A percentile compares a stretch with the other conserved stretches of the same genome.
These are phyloP conservation scores for Micrasema longulum DNA, from an alignment of 1,140 invertebrate species.

Conservation along the genomic window DNA sequence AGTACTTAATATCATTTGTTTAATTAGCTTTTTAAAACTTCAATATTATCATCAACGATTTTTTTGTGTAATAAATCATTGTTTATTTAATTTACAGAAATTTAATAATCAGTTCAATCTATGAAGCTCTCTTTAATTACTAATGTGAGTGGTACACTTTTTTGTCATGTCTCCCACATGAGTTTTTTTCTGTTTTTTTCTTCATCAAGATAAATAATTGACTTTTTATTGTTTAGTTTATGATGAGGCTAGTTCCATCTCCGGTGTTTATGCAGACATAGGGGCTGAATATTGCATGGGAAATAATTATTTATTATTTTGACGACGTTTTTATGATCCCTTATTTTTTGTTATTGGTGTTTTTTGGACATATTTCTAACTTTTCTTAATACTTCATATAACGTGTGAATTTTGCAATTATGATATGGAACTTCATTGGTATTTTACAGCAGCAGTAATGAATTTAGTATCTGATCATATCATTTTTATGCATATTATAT, in stretches of 20 bases:
- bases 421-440: no score
- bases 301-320: constrained; percentile 2
- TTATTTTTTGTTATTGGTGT: no score
- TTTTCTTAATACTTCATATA: no score
- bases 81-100: neutral
- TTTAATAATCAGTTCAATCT: neutral
- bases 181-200: constrained; percentile 32
- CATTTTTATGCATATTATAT: no score
- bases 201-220: constrained; percentile 49
- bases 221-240: constrained; percentile 53
- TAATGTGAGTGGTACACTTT: neutral
- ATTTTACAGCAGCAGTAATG: no score
- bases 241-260: constrained; percentile 44
- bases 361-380: no score
- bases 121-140: neutral
- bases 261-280: constrained; percentile 22
- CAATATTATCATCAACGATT: no score
- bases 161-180: constrained; percentile 24
- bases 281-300: constrained; percentile 31
- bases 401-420: no score
- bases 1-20: no score
- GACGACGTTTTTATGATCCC: no score
- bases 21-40: no score
- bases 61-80: neutral
- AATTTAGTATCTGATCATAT: no score